A percentile compares a stretch with the other conserved stretches of the same genome.
Evolutionary conservation across 2,113 vertebrate genomes (phyloP).

Genomic region (Heterotilapia buettikoferi): DNA sequence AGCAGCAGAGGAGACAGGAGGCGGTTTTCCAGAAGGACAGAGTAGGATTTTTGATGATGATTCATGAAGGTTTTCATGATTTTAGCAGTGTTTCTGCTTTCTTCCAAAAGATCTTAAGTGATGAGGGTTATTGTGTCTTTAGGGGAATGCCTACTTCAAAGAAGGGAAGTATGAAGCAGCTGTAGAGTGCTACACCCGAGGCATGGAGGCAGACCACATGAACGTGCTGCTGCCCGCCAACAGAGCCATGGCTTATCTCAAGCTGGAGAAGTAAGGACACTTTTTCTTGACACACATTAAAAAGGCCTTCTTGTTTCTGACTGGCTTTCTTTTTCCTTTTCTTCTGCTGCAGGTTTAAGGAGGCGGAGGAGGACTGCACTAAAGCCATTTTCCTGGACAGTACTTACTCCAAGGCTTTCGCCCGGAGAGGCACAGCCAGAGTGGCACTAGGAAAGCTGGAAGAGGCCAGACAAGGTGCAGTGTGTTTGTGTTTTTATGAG

Average conservation of each 20-base stretch:
- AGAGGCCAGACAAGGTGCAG: slow-evolving; percentile 84
- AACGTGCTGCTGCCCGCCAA: slow-evolving; percentile 94
- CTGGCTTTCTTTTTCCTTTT: rapidly evolving
- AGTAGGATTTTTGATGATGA: slow-evolving; percentile 60
- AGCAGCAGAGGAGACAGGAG: slow-evolving; percentile 81
- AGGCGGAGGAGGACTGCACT: slow-evolving; percentile 90
- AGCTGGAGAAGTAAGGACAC: slow-evolving; percentile 79
- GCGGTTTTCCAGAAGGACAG: slow-evolving; percentile 88
- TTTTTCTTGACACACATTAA: too few species aligned
- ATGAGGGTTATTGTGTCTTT: neutral
- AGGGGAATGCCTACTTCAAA: slow-evolving; percentile 97
- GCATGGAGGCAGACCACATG: slow-evolving; percentile 83
- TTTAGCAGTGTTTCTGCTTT: neutral
- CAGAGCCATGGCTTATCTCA: slow-evolving; percentile 94
- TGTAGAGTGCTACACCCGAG: slow-evolving; percentile 85
- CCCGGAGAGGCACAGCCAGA: slow-evolving; percentile 87
- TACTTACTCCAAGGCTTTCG: slow-evolving; percentile 91
- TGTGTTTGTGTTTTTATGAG: neutral
- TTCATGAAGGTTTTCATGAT: neutral
- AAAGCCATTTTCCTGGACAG: slow-evolving; percentile 81
- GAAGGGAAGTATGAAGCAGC: slow-evolving; percentile 90
- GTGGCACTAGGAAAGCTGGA: slow-evolving; percentile 79
- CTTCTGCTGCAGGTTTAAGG: slow-evolving; percentile 73
- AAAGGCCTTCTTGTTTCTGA: neutral
- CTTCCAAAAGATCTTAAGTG: neutral